phyloP scores from a whole-genome alignment of 2,113 vertebrate genomes.

The Larimichthys crocea region DNA sequence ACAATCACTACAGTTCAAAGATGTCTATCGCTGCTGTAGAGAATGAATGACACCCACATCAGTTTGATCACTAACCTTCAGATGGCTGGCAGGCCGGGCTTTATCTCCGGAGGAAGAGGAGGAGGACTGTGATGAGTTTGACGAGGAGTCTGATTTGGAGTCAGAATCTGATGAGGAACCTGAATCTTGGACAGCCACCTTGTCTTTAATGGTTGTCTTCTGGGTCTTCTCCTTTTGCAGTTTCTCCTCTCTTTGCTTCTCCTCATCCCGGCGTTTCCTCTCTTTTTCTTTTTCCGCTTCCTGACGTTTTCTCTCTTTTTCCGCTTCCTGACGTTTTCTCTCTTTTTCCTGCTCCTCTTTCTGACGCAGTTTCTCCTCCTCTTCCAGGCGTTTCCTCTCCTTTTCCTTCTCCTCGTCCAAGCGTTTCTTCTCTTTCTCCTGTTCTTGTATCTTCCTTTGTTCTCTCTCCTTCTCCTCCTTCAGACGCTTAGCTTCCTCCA shows the following conservation, averaged over 20 bases:
- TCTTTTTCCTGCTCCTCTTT: conserved; percentile 31
- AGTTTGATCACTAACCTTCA: conserved; percentile 80
- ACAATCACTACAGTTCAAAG: background rate
- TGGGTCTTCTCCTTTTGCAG: conserved; percentile 32
- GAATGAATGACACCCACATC: conserved; percentile 15
- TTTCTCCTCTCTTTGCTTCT: conserved; percentile 37
- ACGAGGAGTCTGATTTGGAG: conserved; percentile 79
- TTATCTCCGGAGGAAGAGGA: conserved; percentile 69
- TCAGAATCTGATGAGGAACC: conserved; percentile 84
- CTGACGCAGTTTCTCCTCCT: conserved; percentile 18
- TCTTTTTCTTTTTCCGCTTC: conserved; percentile 13
- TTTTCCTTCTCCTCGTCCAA: conserved; percentile 28
- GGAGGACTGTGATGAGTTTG: conserved; percentile 72
- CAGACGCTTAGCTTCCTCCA: conserved; percentile 35
- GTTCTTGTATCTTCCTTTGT: conserved; percentile 13
- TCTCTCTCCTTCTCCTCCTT: conserved; percentile 37
- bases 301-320: background rate
- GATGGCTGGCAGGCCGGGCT: conserved; percentile 54
- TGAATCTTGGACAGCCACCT: conserved; percentile 55
- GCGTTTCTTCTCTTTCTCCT: conserved; percentile 34
- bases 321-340: conserved; percentile 8
- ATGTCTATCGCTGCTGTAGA: background rate
- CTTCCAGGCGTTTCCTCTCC: conserved; percentile 22
- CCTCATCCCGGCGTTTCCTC: conserved; percentile 4
- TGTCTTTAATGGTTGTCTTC: conserved; percentile 24